A percentile compares a stretch with the other conserved stretches of the same genome.
phyloP scores from a whole-genome alignment of 2,888 invertebrate genomes.

The Mythimna impura region DNA sequence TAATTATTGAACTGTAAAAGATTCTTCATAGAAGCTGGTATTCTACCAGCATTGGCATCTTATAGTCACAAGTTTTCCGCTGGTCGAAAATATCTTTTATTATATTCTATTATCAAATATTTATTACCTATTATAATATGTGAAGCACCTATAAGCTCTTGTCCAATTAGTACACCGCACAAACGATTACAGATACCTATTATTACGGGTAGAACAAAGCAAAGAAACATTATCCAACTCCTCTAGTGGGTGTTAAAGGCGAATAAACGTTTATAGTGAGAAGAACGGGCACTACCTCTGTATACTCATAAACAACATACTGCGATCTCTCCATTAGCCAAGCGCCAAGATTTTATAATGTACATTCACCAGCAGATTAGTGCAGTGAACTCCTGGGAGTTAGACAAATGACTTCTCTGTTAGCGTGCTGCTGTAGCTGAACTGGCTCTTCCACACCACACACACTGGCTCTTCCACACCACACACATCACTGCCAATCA shows the following conservation, averaged over 20 bases:
- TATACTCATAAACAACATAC: constrained; percentile 17
- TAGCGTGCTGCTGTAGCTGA: too few relatives aligned
- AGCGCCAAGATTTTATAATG: background rate
- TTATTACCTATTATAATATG: background rate
- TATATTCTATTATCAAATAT: background rate
- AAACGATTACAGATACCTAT: background rate
- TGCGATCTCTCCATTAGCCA: constrained; percentile 7
- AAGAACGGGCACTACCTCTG: constrained; percentile 21
- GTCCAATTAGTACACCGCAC: background rate
- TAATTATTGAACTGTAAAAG: background rate
- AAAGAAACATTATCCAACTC: background rate
- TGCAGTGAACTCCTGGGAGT: background rate
- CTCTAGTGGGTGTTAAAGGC: constrained; percentile 29
- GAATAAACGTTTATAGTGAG: constrained; percentile 31
- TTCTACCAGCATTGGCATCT: too few relatives aligned
- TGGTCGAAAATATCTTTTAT: background rate
- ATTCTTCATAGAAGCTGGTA: background rate
- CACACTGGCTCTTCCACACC: background rate
- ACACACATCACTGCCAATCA: constrained; percentile 5
- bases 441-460: background rate
- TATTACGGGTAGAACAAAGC: constrained; percentile 19
- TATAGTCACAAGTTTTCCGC: background rate
- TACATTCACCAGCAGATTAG: background rate
- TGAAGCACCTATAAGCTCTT: background rate
- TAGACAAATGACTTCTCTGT: too few relatives aligned